Conservation (phyloP, 2,797 vertebrate genomes). For the Etheostoma perlongum region DNA sequence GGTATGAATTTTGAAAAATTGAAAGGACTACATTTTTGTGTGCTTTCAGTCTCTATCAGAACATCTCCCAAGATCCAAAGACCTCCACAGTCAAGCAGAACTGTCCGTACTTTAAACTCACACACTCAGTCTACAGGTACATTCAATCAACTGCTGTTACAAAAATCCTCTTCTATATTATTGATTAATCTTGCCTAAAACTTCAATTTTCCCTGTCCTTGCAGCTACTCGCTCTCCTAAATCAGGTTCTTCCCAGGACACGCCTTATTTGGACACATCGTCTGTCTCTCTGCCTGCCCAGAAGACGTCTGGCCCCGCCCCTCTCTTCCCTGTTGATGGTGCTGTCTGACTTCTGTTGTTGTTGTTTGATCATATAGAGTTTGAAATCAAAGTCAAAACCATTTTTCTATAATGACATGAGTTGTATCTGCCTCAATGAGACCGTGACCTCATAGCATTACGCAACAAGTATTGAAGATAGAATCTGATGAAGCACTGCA, state of each 20-base stretch:
- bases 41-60: constrained; percentile 69
- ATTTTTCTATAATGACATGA: constrained; percentile 14
- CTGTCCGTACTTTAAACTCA: constrained; percentile 72
- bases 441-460: background rate
- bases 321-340: constrained; percentile 82
- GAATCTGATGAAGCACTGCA: constrained; percentile 15
- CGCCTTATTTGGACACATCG: constrained; percentile 80
- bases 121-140: constrained; percentile 76
- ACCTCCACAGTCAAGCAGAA: constrained; percentile 76
- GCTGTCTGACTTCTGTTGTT: constrained; percentile 26
- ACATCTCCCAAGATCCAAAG: constrained; percentile 84
- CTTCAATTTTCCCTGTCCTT: background rate
- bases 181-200: constrained; percentile 1
- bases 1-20: background rate
- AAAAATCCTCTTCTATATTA: background rate
- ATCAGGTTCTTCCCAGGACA: constrained; percentile 78
- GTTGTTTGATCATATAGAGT: background rate
- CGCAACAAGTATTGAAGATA: background rate
- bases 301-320: constrained; percentile 80
- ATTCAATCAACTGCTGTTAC: background rate
- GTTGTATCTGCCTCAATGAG: background rate
- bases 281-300: constrained; percentile 74
- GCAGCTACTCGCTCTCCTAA: constrained; percentile 82
- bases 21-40: background rate
- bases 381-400: constrained; percentile 16